Conservation (phyloP, 2,888 invertebrate genomes). For the Luperina testacea region DNA sequence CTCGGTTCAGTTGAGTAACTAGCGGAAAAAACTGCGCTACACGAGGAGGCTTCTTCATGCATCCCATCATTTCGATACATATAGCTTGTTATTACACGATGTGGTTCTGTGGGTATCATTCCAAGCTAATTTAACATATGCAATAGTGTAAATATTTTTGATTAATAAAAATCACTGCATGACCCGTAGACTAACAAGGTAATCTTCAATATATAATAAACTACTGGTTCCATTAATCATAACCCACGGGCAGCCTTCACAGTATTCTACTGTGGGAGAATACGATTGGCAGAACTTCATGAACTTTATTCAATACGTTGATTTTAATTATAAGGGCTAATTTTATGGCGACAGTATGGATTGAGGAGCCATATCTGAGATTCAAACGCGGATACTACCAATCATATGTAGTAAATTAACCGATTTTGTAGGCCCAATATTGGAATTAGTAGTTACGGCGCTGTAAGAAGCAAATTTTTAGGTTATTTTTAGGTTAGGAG, state of each 20-base stretch:
- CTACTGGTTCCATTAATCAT: slow-evolving; percentile 40
- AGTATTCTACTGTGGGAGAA: background rate
- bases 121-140: background rate
- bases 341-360: too few species aligned
- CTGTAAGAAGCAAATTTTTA: too few species aligned
- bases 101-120: background rate
- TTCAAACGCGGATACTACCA: too few species aligned
- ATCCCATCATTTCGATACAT: too few species aligned
- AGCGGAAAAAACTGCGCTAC: too few species aligned
- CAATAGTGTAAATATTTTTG: slow-evolving; percentile 47
- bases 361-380: too few species aligned
- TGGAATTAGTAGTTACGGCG: too few species aligned
- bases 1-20: too few species aligned
- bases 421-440: too few species aligned
- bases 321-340: background rate
- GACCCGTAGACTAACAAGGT: slow-evolving; percentile 43
- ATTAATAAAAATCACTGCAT: slow-evolving; percentile 41
- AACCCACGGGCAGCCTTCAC: background rate
- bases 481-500: too few species aligned
- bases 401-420: too few species aligned
- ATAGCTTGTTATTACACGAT: background rate
- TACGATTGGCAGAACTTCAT: background rate
- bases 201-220: slow-evolving; percentile 48
- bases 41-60: too few species aligned
- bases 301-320: background rate